Percentiles rank a stretch among this genome's conserved stretches.
These are phyloP conservation scores for Chymomyza costata DNA, from an alignment of 1,140 invertebrate genomes.

Conservation along the genomic window DNA sequence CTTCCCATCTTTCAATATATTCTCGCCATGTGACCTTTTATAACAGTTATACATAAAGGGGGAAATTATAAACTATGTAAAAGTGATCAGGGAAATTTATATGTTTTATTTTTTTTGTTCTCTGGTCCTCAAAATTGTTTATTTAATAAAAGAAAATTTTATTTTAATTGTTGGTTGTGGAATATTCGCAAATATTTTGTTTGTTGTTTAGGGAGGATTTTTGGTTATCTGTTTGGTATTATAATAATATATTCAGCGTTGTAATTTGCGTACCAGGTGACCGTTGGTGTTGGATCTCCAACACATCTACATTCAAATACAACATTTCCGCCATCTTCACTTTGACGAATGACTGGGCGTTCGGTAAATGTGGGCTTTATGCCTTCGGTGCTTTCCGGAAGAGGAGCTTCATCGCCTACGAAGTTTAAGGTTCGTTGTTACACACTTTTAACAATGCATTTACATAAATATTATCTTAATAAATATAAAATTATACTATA, in stretches of 20 bases:
- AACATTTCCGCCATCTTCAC: conserved; percentile 93
- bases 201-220: neutral
- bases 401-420: conserved; percentile 92
- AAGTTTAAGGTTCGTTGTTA: conserved; percentile 56
- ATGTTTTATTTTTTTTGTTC: conserved; percentile 2
- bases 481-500: no score
- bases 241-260: no score
- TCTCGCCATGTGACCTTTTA: conserved; percentile 89
- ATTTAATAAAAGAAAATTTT: no score
- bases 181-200: no score
- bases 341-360: conserved; percentile 95
- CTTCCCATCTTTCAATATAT: conserved; percentile 85
- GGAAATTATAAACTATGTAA: no score
- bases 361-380: conserved; percentile 97
- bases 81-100: conserved; percentile 14
- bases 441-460: conserved; percentile 33
- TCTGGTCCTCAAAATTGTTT: no score
- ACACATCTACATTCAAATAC: conserved; percentile 96
- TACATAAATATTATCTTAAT: conserved; percentile 5
- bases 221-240: neutral
- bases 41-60: conserved; percentile 18
- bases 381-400: conserved; percentile 86
- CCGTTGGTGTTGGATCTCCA: conserved; percentile 93
- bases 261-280: conserved; percentile 86
- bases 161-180: no score